phyloP scores from a whole-genome alignment of 1,140 invertebrate species.

The Leptopilina boulardi region DNA sequence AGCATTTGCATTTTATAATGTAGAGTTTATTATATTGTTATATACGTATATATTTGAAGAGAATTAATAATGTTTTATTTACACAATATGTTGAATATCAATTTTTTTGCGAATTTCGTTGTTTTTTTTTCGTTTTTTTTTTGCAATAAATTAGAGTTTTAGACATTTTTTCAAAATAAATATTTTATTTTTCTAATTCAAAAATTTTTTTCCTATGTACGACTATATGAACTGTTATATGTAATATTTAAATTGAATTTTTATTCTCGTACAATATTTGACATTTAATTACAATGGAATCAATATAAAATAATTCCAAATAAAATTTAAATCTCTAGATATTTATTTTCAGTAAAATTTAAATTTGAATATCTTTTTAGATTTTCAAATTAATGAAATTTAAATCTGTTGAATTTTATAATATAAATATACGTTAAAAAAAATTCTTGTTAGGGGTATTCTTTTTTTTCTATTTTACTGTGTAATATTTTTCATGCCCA shows the following conservation, averaged over 20 bases:
- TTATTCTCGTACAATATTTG: no score
- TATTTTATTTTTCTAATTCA: no score
- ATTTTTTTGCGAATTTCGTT: slow-evolving; percentile 34
- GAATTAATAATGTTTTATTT: slow-evolving; percentile 43
- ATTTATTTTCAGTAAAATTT: no score
- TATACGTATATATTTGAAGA: slow-evolving; percentile 37
- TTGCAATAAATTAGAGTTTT: neutral
- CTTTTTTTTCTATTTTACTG: neutral
- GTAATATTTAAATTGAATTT: no score
- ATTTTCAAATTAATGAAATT: slow-evolving; percentile 5
- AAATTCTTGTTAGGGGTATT: slow-evolving; percentile 8
- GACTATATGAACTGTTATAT: no score
- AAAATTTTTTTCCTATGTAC: no score
- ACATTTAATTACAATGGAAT: no score
- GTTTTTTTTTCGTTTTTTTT: slow-evolving; percentile 41
- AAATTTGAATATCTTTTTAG: no score
- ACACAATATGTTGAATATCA: slow-evolving; percentile 28
- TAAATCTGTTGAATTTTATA: slow-evolving; percentile 4
- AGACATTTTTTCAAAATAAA: no score
- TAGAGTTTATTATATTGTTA: slow-evolving; percentile 47
- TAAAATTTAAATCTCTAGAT: no score
- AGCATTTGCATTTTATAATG: slow-evolving; percentile 55
- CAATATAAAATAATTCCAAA: no score
- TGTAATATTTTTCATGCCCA: slow-evolving; percentile 21
- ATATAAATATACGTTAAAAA: neutral